phyloP scores from a whole-genome alignment of 2,888 invertebrate genomes.

The Acleris cristana region DNA sequence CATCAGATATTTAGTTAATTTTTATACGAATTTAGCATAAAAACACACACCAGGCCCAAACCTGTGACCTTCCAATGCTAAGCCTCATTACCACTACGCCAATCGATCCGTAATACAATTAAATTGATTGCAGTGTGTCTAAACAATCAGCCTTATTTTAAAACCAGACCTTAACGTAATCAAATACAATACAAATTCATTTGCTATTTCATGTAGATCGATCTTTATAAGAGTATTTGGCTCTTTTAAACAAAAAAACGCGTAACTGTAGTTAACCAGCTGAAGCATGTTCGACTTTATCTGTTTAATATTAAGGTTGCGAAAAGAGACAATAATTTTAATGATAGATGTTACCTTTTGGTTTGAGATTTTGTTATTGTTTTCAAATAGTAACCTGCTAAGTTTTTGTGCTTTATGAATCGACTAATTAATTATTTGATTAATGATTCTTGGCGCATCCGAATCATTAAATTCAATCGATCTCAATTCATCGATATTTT shows the following conservation, averaged over 20 bases:
- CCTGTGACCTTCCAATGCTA: too few species aligned
- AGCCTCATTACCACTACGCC: not conserved
- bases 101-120: slow-evolving; percentile 5
- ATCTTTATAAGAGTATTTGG: too few species aligned
- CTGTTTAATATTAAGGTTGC: too few species aligned
- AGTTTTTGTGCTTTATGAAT: slow-evolving; percentile 24
- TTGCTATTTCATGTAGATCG: not conserved
- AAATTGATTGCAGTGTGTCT: not conserved
- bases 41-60: too few species aligned
- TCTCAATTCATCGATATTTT: slow-evolving; percentile 30
- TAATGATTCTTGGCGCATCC: slow-evolving; percentile 15
- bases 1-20: too few species aligned
- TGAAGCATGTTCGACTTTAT: too few species aligned
- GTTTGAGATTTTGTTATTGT: not conserved
- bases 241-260: too few species aligned
- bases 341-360: too few species aligned
- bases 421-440: slow-evolving; percentile 27
- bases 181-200: not conserved
- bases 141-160: not conserved
- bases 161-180: not conserved
- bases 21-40: too few species aligned
- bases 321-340: too few species aligned
- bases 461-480: slow-evolving; percentile 36
- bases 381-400: not conserved
- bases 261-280: too few species aligned